A percentile compares a stretch with the other conserved stretches of the same genome.
Evolutionary conservation across 2,797 vertebrate species (phyloP).

Genomic region (Cheirogaleus major): DNA sequence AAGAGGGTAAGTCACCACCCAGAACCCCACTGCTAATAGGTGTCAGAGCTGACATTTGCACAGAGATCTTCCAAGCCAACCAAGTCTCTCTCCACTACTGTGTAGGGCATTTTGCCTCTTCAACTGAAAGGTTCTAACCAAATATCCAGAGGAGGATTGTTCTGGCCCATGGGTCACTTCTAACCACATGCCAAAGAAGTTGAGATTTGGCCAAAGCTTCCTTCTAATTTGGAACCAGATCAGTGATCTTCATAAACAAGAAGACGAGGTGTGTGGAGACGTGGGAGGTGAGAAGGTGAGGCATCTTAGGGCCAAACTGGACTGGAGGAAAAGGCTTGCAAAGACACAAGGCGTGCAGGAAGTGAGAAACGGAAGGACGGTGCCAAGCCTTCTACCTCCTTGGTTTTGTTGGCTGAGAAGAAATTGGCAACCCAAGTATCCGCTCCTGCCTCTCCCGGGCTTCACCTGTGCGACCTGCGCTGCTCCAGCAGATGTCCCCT

Average conservation of each 20-base stretch:
- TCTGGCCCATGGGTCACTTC: not conserved
- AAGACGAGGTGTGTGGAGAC: not conserved
- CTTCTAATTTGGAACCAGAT: not conserved
- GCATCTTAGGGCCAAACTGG: not conserved
- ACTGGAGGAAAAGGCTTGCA: not conserved
- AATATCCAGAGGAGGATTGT: not conserved
- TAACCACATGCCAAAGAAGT: not conserved
- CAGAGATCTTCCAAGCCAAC: not conserved
- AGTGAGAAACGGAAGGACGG: not conserved
- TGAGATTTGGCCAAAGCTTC: not conserved
- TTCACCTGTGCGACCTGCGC: not conserved
- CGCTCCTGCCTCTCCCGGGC: not conserved
- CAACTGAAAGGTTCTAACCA: not conserved
- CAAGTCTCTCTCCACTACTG: not conserved
- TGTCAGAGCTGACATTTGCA: not conserved
- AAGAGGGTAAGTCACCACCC: not conserved
- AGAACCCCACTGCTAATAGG: not conserved
- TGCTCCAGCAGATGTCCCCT: not conserved
- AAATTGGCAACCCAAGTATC: not conserved
- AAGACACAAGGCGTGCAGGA: not conserved
- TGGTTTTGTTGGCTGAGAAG: not conserved
- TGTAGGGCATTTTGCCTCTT: not conserved
- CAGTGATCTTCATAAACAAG: not conserved
- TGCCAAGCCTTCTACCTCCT: not conserved
- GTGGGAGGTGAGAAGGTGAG: not conserved